A percentile compares a stretch with the other conserved stretches of the same genome.
phyloP scores from a whole-genome alignment of 2,113 vertebrate species.

The Solea solea region DNA sequence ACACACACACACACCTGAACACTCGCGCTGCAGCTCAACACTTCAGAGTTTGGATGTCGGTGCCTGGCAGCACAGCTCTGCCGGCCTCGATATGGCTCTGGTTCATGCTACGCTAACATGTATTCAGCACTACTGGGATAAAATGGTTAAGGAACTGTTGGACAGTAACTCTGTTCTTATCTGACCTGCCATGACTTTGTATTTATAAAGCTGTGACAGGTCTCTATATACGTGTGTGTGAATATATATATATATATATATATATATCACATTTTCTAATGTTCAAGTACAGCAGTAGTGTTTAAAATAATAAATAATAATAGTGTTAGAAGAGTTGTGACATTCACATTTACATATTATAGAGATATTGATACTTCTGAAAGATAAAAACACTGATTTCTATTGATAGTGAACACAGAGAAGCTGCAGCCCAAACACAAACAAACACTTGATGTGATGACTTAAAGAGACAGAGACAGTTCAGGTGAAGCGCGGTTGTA shows the following conservation, averaged over 20 bases:
- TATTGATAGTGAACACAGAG: conserved; percentile 3
- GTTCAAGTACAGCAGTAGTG: conserved; percentile 59
- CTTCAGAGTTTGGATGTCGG: conserved; percentile 12
- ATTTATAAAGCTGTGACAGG: too few relatives aligned
- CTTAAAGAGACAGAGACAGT: too few relatives aligned
- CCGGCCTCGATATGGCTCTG: conserved; percentile 45
- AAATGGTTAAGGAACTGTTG: not conserved
- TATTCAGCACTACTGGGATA: conserved; percentile 31
- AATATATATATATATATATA: too few relatives aligned
- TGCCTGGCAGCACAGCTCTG: conserved; percentile 10
- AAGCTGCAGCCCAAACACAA: conserved; percentile 8
- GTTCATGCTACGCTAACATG: conserved; percentile 50
- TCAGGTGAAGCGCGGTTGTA: too few relatives aligned
- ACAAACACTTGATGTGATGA: not conserved
- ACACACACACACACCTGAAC: conserved; percentile 7
- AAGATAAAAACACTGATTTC: conserved; percentile 1
- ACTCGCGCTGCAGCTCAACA: conserved; percentile 1
- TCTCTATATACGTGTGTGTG: not conserved
- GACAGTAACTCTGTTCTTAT: conserved; percentile 4
- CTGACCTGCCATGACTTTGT: not conserved
- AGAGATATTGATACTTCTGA: conserved; percentile 7
- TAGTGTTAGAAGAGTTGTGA: conserved; percentile 9
- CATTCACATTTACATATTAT: conserved; percentile 1
- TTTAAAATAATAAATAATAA: conserved; percentile 15
- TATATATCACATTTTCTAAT: conserved; percentile 20